Percentiles rank a stretch among this genome's conserved stretches.
These are phyloP conservation scores for Halesus radiatus DNA, from an alignment of 1,140 invertebrate genomes.

Conservation along the genomic window DNA sequence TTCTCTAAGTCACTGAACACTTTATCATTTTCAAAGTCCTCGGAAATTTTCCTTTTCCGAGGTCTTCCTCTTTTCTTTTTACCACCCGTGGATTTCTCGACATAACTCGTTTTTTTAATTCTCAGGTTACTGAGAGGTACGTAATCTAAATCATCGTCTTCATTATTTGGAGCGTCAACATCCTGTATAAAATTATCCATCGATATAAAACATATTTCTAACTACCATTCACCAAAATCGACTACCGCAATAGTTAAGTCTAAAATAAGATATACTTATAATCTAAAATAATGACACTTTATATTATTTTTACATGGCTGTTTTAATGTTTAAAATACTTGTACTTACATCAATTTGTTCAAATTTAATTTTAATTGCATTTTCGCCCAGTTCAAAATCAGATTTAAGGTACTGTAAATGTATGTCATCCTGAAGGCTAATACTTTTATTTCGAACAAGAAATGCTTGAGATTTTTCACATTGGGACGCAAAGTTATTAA, in stretches of 20 bases:
- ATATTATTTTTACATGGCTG: background rate
- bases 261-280: too few relatives aligned
- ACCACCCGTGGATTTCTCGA: background rate
- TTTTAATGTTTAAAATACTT: background rate
- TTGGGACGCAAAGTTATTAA: constrained; percentile 44
- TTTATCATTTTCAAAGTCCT: constrained; percentile 9
- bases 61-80: constrained; percentile 33
- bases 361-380: constrained; percentile 44
- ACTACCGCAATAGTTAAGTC: too few relatives aligned
- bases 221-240: too few relatives aligned
- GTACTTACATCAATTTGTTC: constrained; percentile 36
- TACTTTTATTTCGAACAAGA: constrained; percentile 25
- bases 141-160: constrained; percentile 36
- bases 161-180: constrained; percentile 3
- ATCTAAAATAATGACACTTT: too few relatives aligned
- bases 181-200: constrained; percentile 13
- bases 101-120: constrained; percentile 9
- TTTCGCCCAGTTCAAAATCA: constrained; percentile 33
- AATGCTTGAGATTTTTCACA: constrained; percentile 42
- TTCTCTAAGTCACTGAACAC: constrained; percentile 33
- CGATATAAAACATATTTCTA: background rate
- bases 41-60: constrained; percentile 8
- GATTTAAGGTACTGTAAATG: constrained; percentile 45
- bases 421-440: constrained; percentile 25
- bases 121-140: constrained; percentile 35